A percentile compares a stretch with the other conserved stretches of the same genome.
Evolutionary conservation across 2,113 vertebrate species (phyloP).

Genomic region (Ochotona princeps): DNA sequence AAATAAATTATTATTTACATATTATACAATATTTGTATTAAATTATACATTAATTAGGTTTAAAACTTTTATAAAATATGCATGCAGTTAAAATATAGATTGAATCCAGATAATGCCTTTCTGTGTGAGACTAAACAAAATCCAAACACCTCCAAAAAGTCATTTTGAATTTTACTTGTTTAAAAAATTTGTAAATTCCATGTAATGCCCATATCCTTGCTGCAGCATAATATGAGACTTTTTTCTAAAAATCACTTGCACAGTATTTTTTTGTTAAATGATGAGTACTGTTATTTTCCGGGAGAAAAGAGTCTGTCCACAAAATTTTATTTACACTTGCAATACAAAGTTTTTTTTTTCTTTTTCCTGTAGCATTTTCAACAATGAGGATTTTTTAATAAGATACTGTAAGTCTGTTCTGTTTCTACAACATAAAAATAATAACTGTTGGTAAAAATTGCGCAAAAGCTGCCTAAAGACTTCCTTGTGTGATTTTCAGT

Average conservation of each 20-base stretch:
- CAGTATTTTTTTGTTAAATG: background rate
- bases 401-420: background rate
- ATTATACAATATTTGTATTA: too few relatives aligned
- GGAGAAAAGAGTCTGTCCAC: background rate
- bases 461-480: background rate
- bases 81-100: background rate
- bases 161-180: slow-evolving; percentile 11
- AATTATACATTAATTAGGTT: background rate
- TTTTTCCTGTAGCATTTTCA: slow-evolving; percentile 35
- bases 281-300: slow-evolving; percentile 27
- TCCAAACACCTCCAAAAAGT: background rate
- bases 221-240: background rate
- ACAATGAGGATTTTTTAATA: slow-evolving; percentile 38
- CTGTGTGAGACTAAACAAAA: background rate
- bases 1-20: background rate
- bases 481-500: slow-evolving; percentile 36
- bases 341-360: background rate
- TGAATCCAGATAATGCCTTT: background rate
- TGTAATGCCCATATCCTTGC: background rate
- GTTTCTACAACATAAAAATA: slow-evolving; percentile 33
- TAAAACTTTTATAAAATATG: background rate
- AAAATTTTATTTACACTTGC: slow-evolving; percentile 28
- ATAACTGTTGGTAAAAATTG: slow-evolving; percentile 29
- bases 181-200: background rate
- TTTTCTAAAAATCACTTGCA: slow-evolving; percentile 20